Conservation (phyloP, 1,140 invertebrate genomes). For the Tetramorium alpestre region DNA sequence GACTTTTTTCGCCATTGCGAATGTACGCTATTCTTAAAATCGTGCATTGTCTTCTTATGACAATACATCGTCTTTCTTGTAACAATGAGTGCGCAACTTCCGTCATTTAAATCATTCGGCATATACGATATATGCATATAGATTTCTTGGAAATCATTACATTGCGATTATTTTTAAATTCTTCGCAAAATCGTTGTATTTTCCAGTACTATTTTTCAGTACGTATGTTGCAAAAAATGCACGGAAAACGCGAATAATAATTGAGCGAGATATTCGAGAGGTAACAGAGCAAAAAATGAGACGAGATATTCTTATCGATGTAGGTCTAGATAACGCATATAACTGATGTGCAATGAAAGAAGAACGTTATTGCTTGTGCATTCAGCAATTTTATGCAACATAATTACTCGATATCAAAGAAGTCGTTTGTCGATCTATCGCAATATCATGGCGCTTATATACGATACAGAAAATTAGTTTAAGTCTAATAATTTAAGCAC, state of each 20-base stretch:
- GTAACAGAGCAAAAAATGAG: conserved; percentile 3
- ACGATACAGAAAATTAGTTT: not conserved
- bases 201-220: not conserved
- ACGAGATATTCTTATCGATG: conserved; percentile 68
- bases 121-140: not conserved
- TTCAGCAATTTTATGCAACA: not conserved
- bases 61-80: conserved; percentile 3
- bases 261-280: not conserved
- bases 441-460: not conserved
- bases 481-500: not conserved
- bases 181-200: not conserved
- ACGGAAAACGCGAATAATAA: not conserved
- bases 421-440: not conserved
- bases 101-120: not conserved
- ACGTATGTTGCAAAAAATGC: not conserved
- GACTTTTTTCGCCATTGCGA: not conserved
- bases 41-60: conserved; percentile 11
- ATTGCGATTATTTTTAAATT: not conserved
- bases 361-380: conserved; percentile 39
- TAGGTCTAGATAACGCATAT: conserved; percentile 62
- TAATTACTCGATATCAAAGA: not conserved
- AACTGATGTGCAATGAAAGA: not conserved
- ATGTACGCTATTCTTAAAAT: conserved; percentile 11
- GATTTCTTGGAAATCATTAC: not conserved
- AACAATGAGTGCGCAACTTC: not conserved